Conservation (phyloP, 2,888 invertebrate species). For the Parnassius glacialis region DNA sequence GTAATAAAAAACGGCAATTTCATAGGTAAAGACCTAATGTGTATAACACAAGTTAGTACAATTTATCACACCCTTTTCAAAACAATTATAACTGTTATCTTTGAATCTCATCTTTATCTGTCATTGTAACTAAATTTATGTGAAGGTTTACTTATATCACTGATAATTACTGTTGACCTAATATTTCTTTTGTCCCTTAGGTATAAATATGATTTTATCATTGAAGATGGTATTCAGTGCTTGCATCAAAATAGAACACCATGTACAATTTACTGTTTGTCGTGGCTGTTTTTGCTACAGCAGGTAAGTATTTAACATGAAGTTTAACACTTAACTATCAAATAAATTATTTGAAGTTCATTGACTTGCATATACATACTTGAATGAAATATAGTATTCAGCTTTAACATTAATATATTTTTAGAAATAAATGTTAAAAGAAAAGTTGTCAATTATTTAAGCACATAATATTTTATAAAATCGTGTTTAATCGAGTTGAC, state of each 20-base stretch:
- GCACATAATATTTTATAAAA: too few relatives aligned
- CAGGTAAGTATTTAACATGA: constrained; percentile 36
- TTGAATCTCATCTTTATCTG: constrained; percentile 36
- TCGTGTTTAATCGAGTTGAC: too few relatives aligned
- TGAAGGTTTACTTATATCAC: constrained; percentile 66
- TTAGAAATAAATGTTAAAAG: too few relatives aligned
- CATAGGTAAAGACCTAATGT: too few relatives aligned
- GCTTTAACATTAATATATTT: too few relatives aligned
- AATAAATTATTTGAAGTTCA: too few relatives aligned
- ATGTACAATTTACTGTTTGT: constrained; percentile 45
- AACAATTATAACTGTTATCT: constrained; percentile 29
- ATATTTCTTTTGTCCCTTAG: constrained; percentile 56
- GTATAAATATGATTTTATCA: constrained; percentile 53
- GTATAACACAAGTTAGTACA: constrained; percentile 20
- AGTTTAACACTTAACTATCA: too few relatives aligned
- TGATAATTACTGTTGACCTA: constrained; percentile 57
- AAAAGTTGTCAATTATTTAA: too few relatives aligned
- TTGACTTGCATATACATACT: too few relatives aligned
- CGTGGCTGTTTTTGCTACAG: constrained; percentile 40
- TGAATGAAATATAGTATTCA: too few relatives aligned
- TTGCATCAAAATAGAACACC: constrained; percentile 33
- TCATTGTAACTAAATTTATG: constrained; percentile 61
- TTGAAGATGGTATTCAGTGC: constrained; percentile 32
- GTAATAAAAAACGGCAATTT: too few relatives aligned
- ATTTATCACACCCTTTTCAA: constrained; percentile 31